Base-by-base conservation (phyloP, 2,888 invertebrate species). In the Omphaloscelis lunosa region DNA sequence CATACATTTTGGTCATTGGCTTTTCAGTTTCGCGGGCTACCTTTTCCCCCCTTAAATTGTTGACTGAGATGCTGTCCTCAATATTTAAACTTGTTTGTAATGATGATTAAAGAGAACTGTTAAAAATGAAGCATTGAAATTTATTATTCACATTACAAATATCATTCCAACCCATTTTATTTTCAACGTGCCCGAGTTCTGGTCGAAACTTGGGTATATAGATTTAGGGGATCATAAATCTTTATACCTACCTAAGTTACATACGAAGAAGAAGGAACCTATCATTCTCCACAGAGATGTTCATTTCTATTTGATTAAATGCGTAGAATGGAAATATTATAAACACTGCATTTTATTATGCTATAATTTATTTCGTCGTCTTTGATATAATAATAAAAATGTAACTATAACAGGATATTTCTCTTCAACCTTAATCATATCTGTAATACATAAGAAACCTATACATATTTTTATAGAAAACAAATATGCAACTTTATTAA, bases 291-390 rank as follows among this genome's bases (percentile, higher is more conserved):
- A 15, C 15, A 39, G 0, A 39, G 6, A 61, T 61, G 51, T 34
- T 79, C 4, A 70, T 45, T 77, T 69, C 1, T 62, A 53, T 45
- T 27, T 45, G 3, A 76, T 58, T n/a, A 20, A 45, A 74, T 15
- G 5, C 5, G 2, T 56, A 29, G 9, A 67, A 62, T 62, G 66
- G 56, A 62, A 82, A 56, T 34, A 71, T 72, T 27, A 51, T 45
- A 48, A 66, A 74, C 29, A 62, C 39, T 72, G 59, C 58, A 76
- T 62, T 85, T 77, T 80, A 72, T 77, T 78, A 74, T 79, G 81
- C 78, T 86, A 81, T 80, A 80, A 85, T 83, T 85, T 86, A 83
- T 83, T 86, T 84, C 56, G 78, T 84, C 75, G 66, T 78, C 82
- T 76, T 82, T 79, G 58, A 77, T 77, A 66, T 82, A 84, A 80